phyloP scores from a whole-genome alignment of 2,113 vertebrate species.

The Gadus chalcogrammus region DNA sequence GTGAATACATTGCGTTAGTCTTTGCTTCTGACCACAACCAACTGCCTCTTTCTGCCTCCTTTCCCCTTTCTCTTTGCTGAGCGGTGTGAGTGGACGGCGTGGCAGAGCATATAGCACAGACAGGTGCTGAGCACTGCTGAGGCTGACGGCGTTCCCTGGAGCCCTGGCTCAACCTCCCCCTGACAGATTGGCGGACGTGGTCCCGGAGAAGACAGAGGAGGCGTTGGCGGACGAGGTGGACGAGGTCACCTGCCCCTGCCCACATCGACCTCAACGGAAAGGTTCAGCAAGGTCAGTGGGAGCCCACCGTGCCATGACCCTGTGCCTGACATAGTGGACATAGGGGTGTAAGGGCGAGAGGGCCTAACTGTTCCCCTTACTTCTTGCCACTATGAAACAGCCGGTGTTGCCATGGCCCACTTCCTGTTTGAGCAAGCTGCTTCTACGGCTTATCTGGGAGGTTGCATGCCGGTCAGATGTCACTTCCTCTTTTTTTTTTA shows the following conservation, averaged over 20 bases:
- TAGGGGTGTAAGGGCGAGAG: constrained; percentile 29
- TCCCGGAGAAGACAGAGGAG: constrained; percentile 31
- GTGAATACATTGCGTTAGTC: too few relatives aligned
- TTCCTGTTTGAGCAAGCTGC: constrained; percentile 59
- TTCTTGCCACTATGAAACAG: constrained; percentile 22
- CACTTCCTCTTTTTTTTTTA: constrained; percentile 63
- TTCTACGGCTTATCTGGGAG: constrained; percentile 52
- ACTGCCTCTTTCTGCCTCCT: constrained; percentile 18
- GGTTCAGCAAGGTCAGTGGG: constrained; percentile 43
- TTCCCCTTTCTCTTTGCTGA: constrained; percentile 27
- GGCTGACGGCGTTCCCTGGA: constrained; percentile 50
- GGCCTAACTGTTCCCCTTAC: constrained; percentile 5
- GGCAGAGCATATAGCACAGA: constrained; percentile 49
- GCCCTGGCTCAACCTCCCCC: constrained; percentile 59
- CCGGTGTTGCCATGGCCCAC: constrained; percentile 33
- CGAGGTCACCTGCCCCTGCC: constrained; percentile 12
- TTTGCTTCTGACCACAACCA: neutral
- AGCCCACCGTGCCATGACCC: constrained; percentile 6
- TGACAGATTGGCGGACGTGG: constrained; percentile 59
- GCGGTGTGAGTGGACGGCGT: constrained; percentile 55
- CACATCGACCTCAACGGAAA: constrained; percentile 12
- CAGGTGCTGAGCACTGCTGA: constrained; percentile 67
- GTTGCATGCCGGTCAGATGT: constrained; percentile 41
- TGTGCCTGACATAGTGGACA: constrained; percentile 2
- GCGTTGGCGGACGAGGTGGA: constrained; percentile 20